Evolutionary conservation across 2,888 invertebrate genomes (phyloP).

Genomic region (Lampropteryx suffumata): DNA sequence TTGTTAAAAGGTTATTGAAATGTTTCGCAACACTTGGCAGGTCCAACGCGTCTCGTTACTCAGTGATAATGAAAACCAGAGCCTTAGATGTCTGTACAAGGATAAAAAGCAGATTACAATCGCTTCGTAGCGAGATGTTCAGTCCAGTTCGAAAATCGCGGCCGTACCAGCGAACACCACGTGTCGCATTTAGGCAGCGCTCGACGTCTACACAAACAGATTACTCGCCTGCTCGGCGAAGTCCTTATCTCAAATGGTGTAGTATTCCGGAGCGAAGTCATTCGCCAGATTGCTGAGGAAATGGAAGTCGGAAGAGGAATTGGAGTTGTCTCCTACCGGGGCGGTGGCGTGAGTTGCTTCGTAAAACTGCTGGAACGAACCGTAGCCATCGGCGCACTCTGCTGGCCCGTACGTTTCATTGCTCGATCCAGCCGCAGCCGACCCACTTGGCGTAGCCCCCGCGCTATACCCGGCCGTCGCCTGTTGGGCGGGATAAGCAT

Average conservation of each 20-base stretch:
- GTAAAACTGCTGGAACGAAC: conserved; percentile 88
- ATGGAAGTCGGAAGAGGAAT: conserved; percentile 97
- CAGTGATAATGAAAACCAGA: conserved; percentile 2
- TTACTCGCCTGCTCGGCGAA: conserved; percentile 79
- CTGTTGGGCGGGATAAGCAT: conserved; percentile 65
- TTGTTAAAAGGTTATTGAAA: background rate
- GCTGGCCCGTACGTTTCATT: conserved; percentile 60
- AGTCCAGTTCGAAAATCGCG: conserved; percentile 50
- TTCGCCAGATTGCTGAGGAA: conserved; percentile 96
- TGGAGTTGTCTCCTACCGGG: conserved; percentile 89
- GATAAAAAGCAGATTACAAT: conserved; percentile 51
- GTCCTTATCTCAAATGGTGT: conserved; percentile 85
- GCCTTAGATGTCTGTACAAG: conserved; percentile 34
- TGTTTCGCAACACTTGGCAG: background rate
- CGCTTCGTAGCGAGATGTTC: conserved; percentile 61
- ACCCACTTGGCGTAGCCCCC: conserved; percentile 40
- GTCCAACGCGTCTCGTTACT: background rate
- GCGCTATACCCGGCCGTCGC: conserved; percentile 48
- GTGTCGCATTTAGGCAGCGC: conserved; percentile 15
- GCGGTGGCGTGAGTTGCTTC: conserved; percentile 79
- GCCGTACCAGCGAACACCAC: conserved; percentile 32
- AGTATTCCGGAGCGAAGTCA: conserved; percentile 96
- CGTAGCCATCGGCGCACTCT: conserved; percentile 86
- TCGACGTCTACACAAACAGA: conserved; percentile 71
- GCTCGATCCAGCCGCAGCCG: conserved; percentile 61